Percentiles rank a stretch among this genome's conserved stretches.
Conservation (phyloP, 2,888 invertebrate species). For the Synergus laeviventris region DNA sequence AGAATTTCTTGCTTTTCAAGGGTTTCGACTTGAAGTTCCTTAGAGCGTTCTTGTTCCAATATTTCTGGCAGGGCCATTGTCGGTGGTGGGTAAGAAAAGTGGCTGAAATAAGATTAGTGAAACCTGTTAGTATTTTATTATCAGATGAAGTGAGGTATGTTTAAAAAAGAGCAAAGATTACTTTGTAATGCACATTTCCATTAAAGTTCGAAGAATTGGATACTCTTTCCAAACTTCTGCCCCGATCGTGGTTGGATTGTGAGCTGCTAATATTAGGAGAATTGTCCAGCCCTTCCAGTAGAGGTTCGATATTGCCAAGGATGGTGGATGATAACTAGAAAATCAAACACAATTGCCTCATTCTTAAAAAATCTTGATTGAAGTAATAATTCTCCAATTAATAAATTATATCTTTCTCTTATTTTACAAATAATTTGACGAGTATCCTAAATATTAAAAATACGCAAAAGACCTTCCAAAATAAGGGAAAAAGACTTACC, state of each 20-base stretch:
- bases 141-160: background rate
- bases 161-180: slow-evolving; percentile 72
- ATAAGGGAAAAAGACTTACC: slow-evolving; percentile 77
- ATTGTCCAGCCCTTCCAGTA: slow-evolving; percentile 98
- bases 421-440: background rate
- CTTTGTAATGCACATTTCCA: slow-evolving; percentile 98
- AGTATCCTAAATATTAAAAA: no score
- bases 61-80: slow-evolving; percentile 80
- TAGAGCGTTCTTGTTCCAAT: slow-evolving; percentile 80
- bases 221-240: slow-evolving; percentile 92
- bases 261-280: slow-evolving; percentile 91
- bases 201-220: slow-evolving; percentile 91
- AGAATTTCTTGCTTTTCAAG: slow-evolving; percentile 88
- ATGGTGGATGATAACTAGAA: slow-evolving; percentile 86
- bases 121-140: background rate
- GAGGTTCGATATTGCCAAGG: slow-evolving; percentile 91
- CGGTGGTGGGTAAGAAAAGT: slow-evolving; percentile 85
- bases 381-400: no score
- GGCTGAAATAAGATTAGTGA: slow-evolving; percentile 75
- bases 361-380: no score
- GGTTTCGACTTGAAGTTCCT: slow-evolving; percentile 83
- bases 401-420: no score
- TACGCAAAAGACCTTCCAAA: background rate
- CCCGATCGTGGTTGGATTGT: slow-evolving; percentile 93
- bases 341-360: background rate